Evolutionary conservation across 2,888 invertebrate species (phyloP).

Genomic region (Digitonthophagus gazella): DNA sequence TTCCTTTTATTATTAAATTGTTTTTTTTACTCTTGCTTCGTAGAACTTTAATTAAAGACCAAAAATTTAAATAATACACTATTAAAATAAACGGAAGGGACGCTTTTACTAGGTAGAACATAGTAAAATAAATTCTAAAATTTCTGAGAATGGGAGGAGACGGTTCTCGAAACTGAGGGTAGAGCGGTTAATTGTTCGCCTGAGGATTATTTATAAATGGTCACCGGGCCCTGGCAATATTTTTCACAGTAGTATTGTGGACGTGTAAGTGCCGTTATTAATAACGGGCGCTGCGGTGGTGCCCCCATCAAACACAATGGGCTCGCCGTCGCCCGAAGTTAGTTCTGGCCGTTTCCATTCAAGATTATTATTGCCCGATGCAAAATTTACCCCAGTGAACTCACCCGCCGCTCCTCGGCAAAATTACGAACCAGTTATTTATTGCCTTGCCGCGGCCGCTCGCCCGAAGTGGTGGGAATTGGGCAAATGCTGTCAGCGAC

Average conservation of each 20-base stretch:
- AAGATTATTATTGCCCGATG: constrained; percentile 15
- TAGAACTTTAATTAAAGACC: too few species aligned
- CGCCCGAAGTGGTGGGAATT: constrained; percentile 2
- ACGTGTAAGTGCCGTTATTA: constrained; percentile 14
- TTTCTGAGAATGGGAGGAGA: not conserved
- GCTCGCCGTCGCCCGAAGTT: not conserved
- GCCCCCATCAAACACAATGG: constrained; percentile 15
- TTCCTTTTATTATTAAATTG: not conserved
- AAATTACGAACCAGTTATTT: constrained; percentile 8
- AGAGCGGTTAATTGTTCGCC: constrained; percentile 6
- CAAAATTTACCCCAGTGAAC: constrained; percentile 9
- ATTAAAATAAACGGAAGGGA: too few species aligned
- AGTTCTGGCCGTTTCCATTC: constrained; percentile 7
- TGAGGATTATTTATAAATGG: constrained; percentile 16
- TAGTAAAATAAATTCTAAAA: not conserved
- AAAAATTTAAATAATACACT: not conserved
- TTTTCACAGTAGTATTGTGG: constrained; percentile 15
- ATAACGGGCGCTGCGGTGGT: constrained; percentile 4
- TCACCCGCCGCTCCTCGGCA: not conserved
- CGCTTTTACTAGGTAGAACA: not conserved
- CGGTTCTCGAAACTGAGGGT: not conserved
- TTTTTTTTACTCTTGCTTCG: too few species aligned
- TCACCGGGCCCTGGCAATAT: constrained; percentile 12
- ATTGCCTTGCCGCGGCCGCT: not conserved
- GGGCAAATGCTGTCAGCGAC: not conserved